Evolutionary conservation across 2,113 vertebrate genomes (phyloP).

Genomic region (Polypterus bichir): DNA sequence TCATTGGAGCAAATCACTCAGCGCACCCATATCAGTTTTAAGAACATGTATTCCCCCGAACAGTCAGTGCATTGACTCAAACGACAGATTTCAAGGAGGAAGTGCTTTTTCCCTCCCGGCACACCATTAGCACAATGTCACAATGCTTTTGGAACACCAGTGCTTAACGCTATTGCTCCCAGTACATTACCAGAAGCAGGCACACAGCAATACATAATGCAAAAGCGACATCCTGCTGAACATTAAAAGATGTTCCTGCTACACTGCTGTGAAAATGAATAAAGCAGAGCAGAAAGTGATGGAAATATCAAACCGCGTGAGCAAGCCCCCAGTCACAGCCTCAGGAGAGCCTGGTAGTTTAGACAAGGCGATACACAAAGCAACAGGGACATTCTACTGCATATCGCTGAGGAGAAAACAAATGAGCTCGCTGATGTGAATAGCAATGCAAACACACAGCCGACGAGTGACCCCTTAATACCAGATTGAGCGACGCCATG

Average conservation of each 20-base stretch:
- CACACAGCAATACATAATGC: background rate
- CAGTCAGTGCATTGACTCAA: background rate
- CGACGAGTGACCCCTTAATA: too few species aligned
- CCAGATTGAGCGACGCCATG: too few species aligned
- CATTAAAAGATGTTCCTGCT: background rate
- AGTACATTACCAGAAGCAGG: background rate
- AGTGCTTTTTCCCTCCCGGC: conserved; percentile 12
- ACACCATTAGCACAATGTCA: conserved; percentile 3
- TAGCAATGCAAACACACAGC: background rate
- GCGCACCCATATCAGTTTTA: too few species aligned
- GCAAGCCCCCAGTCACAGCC: background rate
- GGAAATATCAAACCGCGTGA: background rate
- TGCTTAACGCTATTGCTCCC: background rate
- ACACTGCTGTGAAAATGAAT: background rate
- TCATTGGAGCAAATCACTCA: too few species aligned
- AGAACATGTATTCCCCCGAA: background rate
- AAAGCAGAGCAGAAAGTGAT: background rate
- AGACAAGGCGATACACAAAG: background rate
- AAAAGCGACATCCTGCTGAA: conserved; percentile 3
- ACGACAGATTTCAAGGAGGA: background rate
- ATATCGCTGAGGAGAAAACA: background rate
- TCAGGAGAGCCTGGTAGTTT: background rate
- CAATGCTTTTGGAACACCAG: background rate
- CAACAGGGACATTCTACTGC: background rate
- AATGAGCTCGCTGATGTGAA: background rate